Evolutionary conservation across 1,140 invertebrate genomes (phyloP), one percentile per base, ranked within the genome.

Genomic region (Leptinotarsa texana): DNA sequence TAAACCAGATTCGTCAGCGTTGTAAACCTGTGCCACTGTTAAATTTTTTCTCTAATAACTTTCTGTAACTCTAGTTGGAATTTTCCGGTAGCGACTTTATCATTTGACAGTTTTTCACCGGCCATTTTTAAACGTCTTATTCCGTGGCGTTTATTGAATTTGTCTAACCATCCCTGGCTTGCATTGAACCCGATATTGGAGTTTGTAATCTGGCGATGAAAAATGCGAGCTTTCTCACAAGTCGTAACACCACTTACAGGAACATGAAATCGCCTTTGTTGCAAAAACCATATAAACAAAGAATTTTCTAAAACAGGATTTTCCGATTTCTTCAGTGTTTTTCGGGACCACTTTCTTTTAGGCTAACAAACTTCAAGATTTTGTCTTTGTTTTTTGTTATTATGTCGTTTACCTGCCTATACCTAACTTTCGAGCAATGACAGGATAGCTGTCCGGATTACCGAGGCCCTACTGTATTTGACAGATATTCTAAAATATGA

Each of bases 151-250:
- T 24, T 27, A 5, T 27, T 1, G 5, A 27, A 27, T 78, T 77
- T 79, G 13, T 78, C 70, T 51, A 87, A 80, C 83, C 84, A 87
- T 63, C 84, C 83, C 66, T 80, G 81, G 75, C 81, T 85, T 27
- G 83, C 83, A 61, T 74, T 72, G 76, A 85, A 84, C 27, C 1
- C 27, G 27, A 27, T 27, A 27, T 27, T 27, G 27, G 6, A 27
- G 27, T 27, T 27, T 27, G 33, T 68, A 68, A 24, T 68, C 66
- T 68, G 66, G 27, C 66, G 18, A 68, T 68, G 66, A 68, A 24
- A 48, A 68, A 48, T 15, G 8, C 18, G 66, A 68, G 22, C 18
- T 17, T 61, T 61, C 21, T 66, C 4, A 66, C 63, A 66, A 24
- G 24, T 66, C 6, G 5, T 27, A 27, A 5, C 27, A 27, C 4